These are phyloP conservation scores for Puma concolor DNA, from an alignment of 2,113 vertebrate genomes.

Conservation along the genomic window DNA sequence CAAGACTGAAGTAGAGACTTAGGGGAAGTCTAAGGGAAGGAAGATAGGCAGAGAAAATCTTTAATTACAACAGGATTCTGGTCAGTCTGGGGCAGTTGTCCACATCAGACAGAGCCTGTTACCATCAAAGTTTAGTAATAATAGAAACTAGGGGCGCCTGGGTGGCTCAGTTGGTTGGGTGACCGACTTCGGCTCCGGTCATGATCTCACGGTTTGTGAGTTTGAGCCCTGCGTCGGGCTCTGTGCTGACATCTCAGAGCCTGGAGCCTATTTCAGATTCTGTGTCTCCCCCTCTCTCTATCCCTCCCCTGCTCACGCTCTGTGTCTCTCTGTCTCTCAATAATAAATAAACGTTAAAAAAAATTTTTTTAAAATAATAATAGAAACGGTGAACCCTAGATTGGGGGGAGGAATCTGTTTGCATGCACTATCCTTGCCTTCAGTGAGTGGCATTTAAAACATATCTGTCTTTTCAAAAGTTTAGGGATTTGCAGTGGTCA, in stretches of 20 bases:
- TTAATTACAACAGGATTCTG: neutral
- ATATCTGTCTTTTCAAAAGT: neutral
- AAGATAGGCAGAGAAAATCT: neutral
- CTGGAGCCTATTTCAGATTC: too few relatives aligned
- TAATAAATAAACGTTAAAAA: too few relatives aligned
- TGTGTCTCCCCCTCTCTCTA: too few relatives aligned
- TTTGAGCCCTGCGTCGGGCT: too few relatives aligned
- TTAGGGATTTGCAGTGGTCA: neutral
- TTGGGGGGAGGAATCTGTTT: neutral
- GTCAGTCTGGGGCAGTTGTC: neutral
- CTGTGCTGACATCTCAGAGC: too few relatives aligned
- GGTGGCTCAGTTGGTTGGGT: too few relatives aligned
- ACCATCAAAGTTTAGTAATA: neutral
- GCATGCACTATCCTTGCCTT: neutral
- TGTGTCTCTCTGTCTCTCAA: too few relatives aligned
- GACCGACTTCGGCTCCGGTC: too few relatives aligned
- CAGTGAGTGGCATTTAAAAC: neutral
- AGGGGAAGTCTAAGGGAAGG: neutral
- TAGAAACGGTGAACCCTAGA: neutral
- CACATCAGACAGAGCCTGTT: neutral
- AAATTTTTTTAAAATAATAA: too few relatives aligned
- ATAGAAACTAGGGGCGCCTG: neutral
- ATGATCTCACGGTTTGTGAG: too few relatives aligned
- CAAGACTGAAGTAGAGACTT: neutral
- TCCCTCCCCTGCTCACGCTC: too few relatives aligned